Conservation (phyloP, 2,888 invertebrate genomes). For the Orthosia gracilis region DNA sequence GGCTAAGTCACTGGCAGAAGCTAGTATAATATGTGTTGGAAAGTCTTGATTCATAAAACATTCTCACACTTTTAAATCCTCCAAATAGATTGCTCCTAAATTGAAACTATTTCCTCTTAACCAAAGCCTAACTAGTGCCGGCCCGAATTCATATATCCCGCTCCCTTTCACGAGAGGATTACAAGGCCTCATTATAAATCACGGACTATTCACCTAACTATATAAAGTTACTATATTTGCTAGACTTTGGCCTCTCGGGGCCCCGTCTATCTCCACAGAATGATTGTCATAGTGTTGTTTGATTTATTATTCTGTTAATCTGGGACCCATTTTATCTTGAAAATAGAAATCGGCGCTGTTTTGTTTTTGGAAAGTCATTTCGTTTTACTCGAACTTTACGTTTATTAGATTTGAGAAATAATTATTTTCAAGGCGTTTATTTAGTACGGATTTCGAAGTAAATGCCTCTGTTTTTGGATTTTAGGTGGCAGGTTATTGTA, state of each 20-base stretch:
- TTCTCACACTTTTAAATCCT: constrained; percentile 12
- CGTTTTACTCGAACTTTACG: constrained; percentile 24
- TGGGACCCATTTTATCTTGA: constrained; percentile 50
- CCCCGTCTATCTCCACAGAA: constrained; percentile 52
- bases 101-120: constrained; percentile 59
- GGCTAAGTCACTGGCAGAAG: no score
- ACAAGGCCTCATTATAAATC: constrained; percentile 69
- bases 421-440: constrained; percentile 31
- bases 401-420: constrained; percentile 40
- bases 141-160: constrained; percentile 60
- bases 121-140: constrained; percentile 46
- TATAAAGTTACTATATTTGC: constrained; percentile 63
- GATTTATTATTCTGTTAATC: constrained; percentile 65
- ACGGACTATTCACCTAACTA: constrained; percentile 64
- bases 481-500: not conserved
- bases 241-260: constrained; percentile 55
- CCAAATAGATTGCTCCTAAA: constrained; percentile 50
- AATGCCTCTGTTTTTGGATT: constrained; percentile 7
- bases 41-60: not conserved
- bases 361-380: constrained; percentile 41
- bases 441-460: constrained; percentile 7
- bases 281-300: constrained; percentile 61
- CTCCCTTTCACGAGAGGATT: constrained; percentile 66
- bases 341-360: constrained; percentile 34
- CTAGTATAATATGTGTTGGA: no score